Conservation (phyloP, 2,113 vertebrate species). For the Ariopsis seemanni region DNA sequence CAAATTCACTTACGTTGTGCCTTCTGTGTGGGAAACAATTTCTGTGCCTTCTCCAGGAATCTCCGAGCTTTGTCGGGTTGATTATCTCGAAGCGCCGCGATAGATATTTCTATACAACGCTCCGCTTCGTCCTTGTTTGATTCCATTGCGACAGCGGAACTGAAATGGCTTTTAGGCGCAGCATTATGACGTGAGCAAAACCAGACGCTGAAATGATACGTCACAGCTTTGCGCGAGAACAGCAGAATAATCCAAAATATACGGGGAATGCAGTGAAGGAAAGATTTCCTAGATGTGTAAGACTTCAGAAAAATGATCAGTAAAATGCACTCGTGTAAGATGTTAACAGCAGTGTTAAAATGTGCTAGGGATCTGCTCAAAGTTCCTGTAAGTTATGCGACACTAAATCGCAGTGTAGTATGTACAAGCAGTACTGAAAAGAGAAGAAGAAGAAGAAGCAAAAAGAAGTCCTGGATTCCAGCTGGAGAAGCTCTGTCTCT, state of each 20-base stretch:
- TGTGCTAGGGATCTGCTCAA: neutral
- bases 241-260: neutral
- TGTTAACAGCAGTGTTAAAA: constrained; percentile 3
- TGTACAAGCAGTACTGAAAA: neutral
- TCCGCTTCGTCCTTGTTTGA: constrained; percentile 98
- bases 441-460: neutral
- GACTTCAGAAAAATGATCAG: neutral
- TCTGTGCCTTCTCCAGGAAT: constrained; percentile 91
- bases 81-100: constrained; percentile 75
- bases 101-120: constrained; percentile 88
- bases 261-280: no score
- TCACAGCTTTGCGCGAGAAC: neutral
- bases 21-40: constrained; percentile 83
- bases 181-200: constrained; percentile 55
- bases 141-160: constrained; percentile 83
- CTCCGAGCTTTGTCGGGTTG: constrained; percentile 83
- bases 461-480: constrained; percentile 3
- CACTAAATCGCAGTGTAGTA: neutral
- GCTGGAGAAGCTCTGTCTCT: constrained; percentile 53
- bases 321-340: constrained; percentile 29
- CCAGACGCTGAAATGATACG: constrained; percentile 16
- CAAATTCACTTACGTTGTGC: constrained; percentile 78
- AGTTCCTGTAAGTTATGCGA: neutral
- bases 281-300: neutral
- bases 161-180: constrained; percentile 58